A percentile compares a stretch with the other conserved stretches of the same genome.
Conservation (phyloP, 2,888 invertebrate genomes). For the Vesta saturnalis region DNA sequence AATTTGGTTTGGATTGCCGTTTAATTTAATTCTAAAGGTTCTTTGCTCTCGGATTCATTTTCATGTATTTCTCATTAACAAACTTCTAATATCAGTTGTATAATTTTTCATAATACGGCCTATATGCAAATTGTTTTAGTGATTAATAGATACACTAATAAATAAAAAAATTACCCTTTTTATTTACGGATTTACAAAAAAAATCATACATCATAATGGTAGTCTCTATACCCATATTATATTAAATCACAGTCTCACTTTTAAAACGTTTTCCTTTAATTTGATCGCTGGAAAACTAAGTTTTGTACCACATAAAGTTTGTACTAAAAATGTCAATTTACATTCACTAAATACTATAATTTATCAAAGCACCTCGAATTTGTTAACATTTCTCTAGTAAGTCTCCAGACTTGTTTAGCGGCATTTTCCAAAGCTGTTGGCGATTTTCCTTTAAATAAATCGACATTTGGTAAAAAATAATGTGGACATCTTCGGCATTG, state of each 20-base stretch:
- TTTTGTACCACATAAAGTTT: constrained; percentile 19
- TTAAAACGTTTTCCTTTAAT: constrained; percentile 14
- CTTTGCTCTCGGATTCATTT: too few relatives aligned
- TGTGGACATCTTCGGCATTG: constrained; percentile 95
- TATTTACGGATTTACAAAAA: constrained; percentile 25
- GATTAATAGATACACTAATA: not conserved
- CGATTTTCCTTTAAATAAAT: constrained; percentile 92
- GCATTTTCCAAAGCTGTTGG: constrained; percentile 91
- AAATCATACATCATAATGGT: constrained; percentile 20
- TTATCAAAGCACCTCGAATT: constrained; percentile 92
- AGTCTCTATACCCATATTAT: constrained; percentile 33
- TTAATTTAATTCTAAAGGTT: too few relatives aligned
- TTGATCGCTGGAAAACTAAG: not conserved
- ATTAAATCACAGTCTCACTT: constrained; percentile 45
- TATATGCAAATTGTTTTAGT: not conserved
- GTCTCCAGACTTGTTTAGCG: constrained; percentile 92
- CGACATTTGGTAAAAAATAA: constrained; percentile 93
- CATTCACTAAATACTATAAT: constrained; percentile 67
- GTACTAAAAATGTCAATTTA: constrained; percentile 5
- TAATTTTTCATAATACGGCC: too few relatives aligned
- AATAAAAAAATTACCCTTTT: constrained; percentile 19
- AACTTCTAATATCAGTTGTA: too few relatives aligned
- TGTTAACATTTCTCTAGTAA: constrained; percentile 90
- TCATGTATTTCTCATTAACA: too few relatives aligned
- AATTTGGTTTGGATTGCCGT: too few relatives aligned